Evolutionary conservation across 2,797 vertebrate species (phyloP).

Genomic region (Sparus aurata): DNA sequence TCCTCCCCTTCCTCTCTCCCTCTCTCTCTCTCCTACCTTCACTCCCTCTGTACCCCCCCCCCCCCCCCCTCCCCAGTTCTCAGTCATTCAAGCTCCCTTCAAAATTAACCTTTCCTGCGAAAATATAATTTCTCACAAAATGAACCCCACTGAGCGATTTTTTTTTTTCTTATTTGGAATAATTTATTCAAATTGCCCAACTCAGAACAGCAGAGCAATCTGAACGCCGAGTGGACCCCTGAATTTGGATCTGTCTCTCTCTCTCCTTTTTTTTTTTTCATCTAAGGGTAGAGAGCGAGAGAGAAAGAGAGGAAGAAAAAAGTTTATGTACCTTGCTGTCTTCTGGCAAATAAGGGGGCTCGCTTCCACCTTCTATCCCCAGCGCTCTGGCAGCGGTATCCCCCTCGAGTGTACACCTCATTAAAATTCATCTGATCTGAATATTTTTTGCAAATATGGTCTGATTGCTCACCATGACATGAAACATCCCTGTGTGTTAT

Average conservation of each 20-base stretch:
- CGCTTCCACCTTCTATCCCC: conserved; percentile 71
- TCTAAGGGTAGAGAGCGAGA: conserved; percentile 52
- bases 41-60: conserved; percentile 90
- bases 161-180: conserved; percentile 85
- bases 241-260: conserved; percentile 89
- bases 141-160: conserved; percentile 98
- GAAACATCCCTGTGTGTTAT: conserved; percentile 94
- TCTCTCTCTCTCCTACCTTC: conserved; percentile 90
- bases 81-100: conserved; percentile 99
- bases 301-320: conserved; percentile 60
- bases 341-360: conserved; percentile 96
- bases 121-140: conserved; percentile 99
- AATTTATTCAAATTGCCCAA: conserved; percentile 99
- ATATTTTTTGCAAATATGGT: conserved; percentile 98
- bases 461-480: conserved; percentile 97
- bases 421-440: conserved; percentile 99
- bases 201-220: conserved; percentile 99
- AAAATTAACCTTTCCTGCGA: conserved; percentile 99
- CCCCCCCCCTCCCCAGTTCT: conserved; percentile 92
- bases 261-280: conserved; percentile 33
- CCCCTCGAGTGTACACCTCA: conserved; percentile 97
- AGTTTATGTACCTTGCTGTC: conserved; percentile 98
- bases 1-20: conserved; percentile 81
- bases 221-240: conserved; percentile 96
- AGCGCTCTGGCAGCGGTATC: conserved; percentile 89